These are phyloP conservation scores for rat (Rattus norvegicus) DNA, from an alignment of 2,113 vertebrate species.

Conservation along the genomic window DNA sequence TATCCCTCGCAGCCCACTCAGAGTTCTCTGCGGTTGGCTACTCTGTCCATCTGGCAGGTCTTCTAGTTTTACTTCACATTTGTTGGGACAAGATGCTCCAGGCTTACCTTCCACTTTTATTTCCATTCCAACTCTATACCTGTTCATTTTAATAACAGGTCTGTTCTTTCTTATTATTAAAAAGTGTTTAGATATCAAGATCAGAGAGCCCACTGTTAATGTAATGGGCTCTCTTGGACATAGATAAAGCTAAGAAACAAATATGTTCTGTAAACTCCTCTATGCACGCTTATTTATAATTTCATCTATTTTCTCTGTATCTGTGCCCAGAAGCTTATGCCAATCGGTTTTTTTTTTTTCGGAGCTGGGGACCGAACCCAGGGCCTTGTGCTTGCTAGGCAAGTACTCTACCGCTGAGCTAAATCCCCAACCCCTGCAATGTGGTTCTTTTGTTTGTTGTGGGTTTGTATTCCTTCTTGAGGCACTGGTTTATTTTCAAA, in stretches of 20 bases:
- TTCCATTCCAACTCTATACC: not conserved
- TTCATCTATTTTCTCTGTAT: not conserved
- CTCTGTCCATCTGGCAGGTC: not conserved
- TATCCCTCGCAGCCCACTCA: too few relatives aligned
- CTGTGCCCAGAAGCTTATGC: not conserved
- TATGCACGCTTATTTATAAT: not conserved
- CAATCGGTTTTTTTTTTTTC: not conserved
- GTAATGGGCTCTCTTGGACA: not conserved
- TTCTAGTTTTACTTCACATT: not conserved
- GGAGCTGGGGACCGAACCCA: too few relatives aligned
- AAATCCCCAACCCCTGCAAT: too few relatives aligned
- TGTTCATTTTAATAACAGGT: not conserved
- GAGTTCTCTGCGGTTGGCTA: not conserved
- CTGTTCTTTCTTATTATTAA: not conserved
- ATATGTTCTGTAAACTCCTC: not conserved
- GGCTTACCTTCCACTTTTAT: not conserved
- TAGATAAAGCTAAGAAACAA: not conserved
- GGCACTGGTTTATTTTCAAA: not conserved
- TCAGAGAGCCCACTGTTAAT: not conserved
- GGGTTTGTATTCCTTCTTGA: not conserved
- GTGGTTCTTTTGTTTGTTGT: not conserved
- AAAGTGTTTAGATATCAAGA: not conserved
- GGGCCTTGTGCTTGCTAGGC: too few relatives aligned
- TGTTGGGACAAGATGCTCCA: not conserved
- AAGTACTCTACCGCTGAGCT: too few relatives aligned